A percentile compares a stretch with the other conserved stretches of the same genome.
Evolutionary conservation across 2,888 invertebrate species (phyloP).

Genomic region (Pachycephus smyrnensis): DNA sequence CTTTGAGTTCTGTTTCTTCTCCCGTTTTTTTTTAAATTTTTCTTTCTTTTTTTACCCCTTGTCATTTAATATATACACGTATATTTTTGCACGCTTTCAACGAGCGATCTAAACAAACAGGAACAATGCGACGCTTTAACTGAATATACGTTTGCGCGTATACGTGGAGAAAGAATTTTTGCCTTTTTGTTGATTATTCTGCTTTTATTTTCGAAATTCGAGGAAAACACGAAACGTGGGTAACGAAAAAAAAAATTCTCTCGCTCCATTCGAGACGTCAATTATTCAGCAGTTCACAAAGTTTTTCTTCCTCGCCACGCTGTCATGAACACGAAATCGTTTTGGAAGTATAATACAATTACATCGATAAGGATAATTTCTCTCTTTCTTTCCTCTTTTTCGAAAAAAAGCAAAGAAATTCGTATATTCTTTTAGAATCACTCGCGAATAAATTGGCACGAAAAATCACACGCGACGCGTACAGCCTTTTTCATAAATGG

Average conservation of each 20-base stretch:
- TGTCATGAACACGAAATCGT: no score
- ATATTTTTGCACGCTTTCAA: neutral
- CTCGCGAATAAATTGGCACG: conserved; percentile 29
- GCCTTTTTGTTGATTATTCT: neutral
- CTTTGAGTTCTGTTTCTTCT: conserved; percentile 11
- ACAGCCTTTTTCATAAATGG: neutral
- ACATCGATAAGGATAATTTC: no score
- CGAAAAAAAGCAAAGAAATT: neutral
- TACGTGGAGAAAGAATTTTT: neutral
- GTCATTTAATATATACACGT: neutral
- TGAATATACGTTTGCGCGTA: neutral
- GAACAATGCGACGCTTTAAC: neutral
- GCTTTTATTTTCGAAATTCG: no score
- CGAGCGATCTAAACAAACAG: neutral
- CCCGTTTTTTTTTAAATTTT: conserved; percentile 13
- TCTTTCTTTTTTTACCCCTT: conserved; percentile 1
- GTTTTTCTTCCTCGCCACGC: no score
- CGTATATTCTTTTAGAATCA: neutral
- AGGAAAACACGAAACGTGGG: no score
- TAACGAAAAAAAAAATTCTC: no score
- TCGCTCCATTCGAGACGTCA: no score
- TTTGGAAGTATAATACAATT: no score
- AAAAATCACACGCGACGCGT: conserved; percentile 25
- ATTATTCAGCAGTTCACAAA: no score
- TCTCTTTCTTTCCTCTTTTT: neutral